A percentile compares a stretch with the other conserved stretches of the same genome.
phyloP scores from a whole-genome alignment of 2,113 vertebrate genomes.

The Lophura nycthemera region DNA sequence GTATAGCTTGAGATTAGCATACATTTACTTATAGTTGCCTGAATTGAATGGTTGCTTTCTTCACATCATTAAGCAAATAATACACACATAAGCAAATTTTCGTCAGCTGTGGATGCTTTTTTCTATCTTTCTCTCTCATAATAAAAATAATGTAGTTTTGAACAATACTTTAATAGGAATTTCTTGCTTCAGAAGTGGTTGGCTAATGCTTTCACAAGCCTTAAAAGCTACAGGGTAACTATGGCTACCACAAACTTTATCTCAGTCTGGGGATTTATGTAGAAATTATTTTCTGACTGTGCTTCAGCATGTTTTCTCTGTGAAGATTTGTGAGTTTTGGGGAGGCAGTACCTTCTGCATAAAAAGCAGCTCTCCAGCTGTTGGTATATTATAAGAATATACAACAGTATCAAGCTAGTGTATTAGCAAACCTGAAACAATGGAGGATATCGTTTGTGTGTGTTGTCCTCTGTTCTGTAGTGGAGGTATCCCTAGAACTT shows the following conservation, averaged over 20 bases:
- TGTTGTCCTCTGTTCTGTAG: not conserved
- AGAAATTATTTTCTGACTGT: not conserved
- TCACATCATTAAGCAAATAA: not conserved
- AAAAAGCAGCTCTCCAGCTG: not conserved
- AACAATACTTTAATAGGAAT: not conserved
- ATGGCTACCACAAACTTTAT: not conserved
- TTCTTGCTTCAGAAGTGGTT: not conserved
- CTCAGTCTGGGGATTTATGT: not conserved
- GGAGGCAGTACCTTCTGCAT: not conserved
- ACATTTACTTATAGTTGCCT: not conserved
- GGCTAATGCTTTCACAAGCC: not conserved
- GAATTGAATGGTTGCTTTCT: not conserved
- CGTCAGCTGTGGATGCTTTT: not conserved
- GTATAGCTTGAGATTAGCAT: not conserved
- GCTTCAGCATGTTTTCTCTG: not conserved
- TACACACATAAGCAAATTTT: not conserved
- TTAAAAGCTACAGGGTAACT: not conserved
- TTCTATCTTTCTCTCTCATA: not conserved
- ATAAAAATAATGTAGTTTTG: not conserved
- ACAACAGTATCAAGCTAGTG: not conserved
- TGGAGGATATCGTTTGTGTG: accelerated
- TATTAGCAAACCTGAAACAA: not conserved
- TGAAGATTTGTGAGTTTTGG: accelerated
- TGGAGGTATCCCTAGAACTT: not conserved
- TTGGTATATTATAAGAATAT: not conserved